phyloP scores from a whole-genome alignment of 2,888 invertebrate genomes.

The Microplitis deprimator region DNA sequence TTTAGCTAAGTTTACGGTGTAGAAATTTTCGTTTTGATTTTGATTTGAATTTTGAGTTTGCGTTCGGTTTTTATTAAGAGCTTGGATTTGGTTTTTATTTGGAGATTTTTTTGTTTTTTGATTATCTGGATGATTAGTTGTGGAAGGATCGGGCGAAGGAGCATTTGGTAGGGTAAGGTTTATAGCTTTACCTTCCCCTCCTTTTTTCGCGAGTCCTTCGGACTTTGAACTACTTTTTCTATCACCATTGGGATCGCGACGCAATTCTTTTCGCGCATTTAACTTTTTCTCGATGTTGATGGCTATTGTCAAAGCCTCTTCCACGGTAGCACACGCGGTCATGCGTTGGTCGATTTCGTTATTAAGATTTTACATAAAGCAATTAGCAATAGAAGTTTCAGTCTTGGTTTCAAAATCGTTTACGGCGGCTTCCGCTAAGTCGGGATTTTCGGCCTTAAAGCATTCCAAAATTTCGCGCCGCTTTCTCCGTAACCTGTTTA shows the following conservation, averaged over 20 bases:
- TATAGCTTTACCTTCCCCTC: neutral
- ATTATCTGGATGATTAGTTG: neutral
- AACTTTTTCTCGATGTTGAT: constrained; percentile 25
- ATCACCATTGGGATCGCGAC: neutral
- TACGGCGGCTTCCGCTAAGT: neutral
- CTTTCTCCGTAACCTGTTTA: constrained; percentile 14
- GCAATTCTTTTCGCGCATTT: constrained; percentile 17
- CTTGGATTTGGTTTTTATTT: too few relatives aligned
- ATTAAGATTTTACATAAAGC: constrained; percentile 9
- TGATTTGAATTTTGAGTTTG: too few relatives aligned
- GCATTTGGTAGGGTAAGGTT: neutral
- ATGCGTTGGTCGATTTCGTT: constrained; percentile 34
- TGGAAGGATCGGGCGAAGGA: neutral
- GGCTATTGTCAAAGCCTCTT: constrained; percentile 6
- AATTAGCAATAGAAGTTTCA: neutral
- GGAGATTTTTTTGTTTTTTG: neutral
- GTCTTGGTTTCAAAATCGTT: neutral
- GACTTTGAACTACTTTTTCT: neutral
- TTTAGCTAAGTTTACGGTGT: too few relatives aligned
- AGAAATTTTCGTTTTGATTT: too few relatives aligned
- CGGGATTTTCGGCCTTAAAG: neutral
- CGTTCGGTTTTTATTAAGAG: too few relatives aligned
- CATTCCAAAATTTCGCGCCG: constrained; percentile 21
- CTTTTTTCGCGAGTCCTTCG: neutral
- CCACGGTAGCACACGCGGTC: constrained; percentile 8